Conservation (phyloP, 2,888 invertebrate genomes). For the Silvanus unidentatus region DNA sequence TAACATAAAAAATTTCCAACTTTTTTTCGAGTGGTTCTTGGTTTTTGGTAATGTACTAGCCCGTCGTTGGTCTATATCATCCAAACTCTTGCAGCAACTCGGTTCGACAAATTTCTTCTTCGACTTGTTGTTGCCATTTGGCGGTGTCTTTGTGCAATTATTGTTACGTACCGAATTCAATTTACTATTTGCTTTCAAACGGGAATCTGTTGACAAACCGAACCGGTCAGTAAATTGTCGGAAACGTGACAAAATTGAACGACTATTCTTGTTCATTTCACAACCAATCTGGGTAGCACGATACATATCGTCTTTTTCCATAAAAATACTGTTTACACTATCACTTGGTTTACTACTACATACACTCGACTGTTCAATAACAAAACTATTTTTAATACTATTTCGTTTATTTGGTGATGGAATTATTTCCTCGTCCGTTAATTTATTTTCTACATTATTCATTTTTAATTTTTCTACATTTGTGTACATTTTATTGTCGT, state of each 20-base stretch:
- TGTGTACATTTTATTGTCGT: constrained; percentile 28
- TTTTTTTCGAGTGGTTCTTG: constrained; percentile 33
- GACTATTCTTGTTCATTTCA: constrained; percentile 36
- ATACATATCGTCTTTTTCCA: constrained; percentile 25
- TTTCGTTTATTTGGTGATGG: constrained; percentile 17
- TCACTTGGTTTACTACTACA: constrained; percentile 23
- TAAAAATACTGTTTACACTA: constrained; percentile 30
- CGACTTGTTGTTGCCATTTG: background rate
- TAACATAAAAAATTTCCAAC: constrained; percentile 42
- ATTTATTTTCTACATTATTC: constrained; percentile 20
- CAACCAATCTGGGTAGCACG: constrained; percentile 29
- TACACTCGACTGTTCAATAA: constrained; percentile 15
- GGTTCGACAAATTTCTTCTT: constrained; percentile 21
- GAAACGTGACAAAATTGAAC: constrained; percentile 49
- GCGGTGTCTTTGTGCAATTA: constrained; percentile 25
- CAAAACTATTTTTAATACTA: constrained; percentile 26
- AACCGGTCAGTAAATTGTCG: constrained; percentile 52
- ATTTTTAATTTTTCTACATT: constrained; percentile 33
- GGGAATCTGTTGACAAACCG: constrained; percentile 46
- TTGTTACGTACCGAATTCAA: constrained; percentile 31
- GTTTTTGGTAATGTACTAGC: constrained; percentile 41
- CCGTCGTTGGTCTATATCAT: constrained; percentile 29
- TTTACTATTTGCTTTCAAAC: constrained; percentile 27
- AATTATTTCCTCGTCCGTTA: constrained; percentile 16
- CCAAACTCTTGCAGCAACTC: constrained; percentile 34